Evolutionary conservation across 2,113 vertebrate species (phyloP), one percentile per base, ranked within the genome.

Genomic region (Hiodon tergisus): DNA sequence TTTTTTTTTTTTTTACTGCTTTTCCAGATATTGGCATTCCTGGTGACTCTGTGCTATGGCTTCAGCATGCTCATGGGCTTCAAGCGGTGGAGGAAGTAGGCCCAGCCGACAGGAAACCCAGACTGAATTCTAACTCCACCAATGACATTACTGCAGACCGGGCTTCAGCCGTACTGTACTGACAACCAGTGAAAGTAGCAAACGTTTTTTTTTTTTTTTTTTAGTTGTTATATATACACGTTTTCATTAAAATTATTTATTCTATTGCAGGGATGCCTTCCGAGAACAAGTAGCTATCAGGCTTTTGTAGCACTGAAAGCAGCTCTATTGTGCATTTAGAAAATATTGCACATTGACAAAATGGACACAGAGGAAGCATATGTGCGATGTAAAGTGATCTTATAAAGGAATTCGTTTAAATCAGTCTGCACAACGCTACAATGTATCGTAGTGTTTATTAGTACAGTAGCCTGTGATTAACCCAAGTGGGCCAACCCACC

Each of bases 11-110:
- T 69, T 68, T 59, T 69, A n/a, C 60, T 47, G 66, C 14, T 76
- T 66, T 69, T 77, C 50, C 81, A 92, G 91, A 81, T 92, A 81
- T 90, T 91, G 81, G 82, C 89, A 2, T 91, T 89, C 68, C 2
- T 90, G 60, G 90, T 86, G 78, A 91, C 89, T 0, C 11, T 90
- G 0, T 89, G 83, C 83, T 92, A 92, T 6, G 83, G 83, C 80
- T 90, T 86, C 83, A 92, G 91, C 78, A 79, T 91, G 89, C 78
- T 83, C 82, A 89, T 92, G 91, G 91, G 89, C 75, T 89, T 92
- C 81, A 91, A 80, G 79, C 86, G 91, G 76, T 91, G 89, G 89
- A 86, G 83, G 74, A 84, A 79, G 79, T 90, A 74, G 67, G 50
- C 46, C 8, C 4, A n/a, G n/a, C 4, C 9, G n/a, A 31, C 3